Evolutionary conservation across 2,888 invertebrate species (phyloP), one percentile per base, ranked within the genome.

Genomic region (Cephus pygmeus): DNA sequence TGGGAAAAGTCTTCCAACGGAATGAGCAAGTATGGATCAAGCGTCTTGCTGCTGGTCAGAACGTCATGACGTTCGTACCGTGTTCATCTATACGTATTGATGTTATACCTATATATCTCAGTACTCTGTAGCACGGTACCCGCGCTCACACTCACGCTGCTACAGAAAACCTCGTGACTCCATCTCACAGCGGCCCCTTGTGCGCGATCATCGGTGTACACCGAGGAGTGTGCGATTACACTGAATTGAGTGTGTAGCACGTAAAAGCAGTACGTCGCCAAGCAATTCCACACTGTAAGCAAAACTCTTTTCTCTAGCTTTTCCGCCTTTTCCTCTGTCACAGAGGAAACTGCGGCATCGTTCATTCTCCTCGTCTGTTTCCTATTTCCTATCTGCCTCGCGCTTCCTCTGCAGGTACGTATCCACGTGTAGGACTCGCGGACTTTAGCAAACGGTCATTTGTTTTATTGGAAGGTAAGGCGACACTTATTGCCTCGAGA

Each of bases 161-260:
- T 15, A 40, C 40, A 40, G 40, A 15, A 15, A 6, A 40, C 15
- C 4, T 15, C 15, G 4, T 36, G 36, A 15, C 40, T 40, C 15
- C 2, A 23, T 2, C 23, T 56, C 56, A 9, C 9, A 6, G 56
- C 56, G 9, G 0, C 9, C 56, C 56, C 9, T 56, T 9, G 23
- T 23, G 9, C 23, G 56, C 56, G 56, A 56, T 56, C 56, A 40
- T 34, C 75, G 31, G 31, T 34, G 69, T 71, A 80, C 79, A 77
- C 82, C 81, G 81, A 80, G 79, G 82, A 85, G 82, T 81, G 85
- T 78, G 82, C 84, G 85, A 85, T 85, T 86, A 84, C 83, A 85
- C 80, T 15, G 83, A 85, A 82, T 85, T 83, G 82, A 76, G 86
- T 79, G 78, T 80, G 73, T 76, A 80, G 79, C 77, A 80, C 79